phyloP scores from a whole-genome alignment of 2,113 vertebrate genomes.

The Alexandromys fortis region DNA sequence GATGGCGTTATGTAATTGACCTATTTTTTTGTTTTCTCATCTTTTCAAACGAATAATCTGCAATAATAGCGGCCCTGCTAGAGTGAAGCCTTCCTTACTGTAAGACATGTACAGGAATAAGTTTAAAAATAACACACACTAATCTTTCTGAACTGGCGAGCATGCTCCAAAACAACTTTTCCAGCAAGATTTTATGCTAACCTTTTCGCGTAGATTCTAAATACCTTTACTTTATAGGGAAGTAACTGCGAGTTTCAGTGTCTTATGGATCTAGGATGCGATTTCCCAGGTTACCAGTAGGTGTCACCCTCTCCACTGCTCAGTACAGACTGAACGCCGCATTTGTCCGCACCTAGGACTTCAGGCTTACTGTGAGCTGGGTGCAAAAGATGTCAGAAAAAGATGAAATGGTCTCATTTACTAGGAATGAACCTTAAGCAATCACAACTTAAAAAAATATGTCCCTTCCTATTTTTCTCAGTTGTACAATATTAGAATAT shows the following conservation, averaged over 20 bases:
- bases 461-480: background rate
- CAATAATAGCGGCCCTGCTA: background rate
- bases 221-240: background rate
- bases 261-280: slow-evolving; percentile 66
- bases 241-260: background rate
- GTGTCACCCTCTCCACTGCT: slow-evolving; percentile 55
- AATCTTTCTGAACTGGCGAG: background rate
- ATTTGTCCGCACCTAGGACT: background rate
- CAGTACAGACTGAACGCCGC: background rate
- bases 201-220: background rate
- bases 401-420: background rate
- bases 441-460: background rate
- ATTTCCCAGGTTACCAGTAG: slow-evolving; percentile 41
- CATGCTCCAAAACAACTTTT: background rate
- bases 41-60: slow-evolving; percentile 1
- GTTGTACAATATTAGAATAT: slow-evolving; percentile 13
- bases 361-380: background rate
- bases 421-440: background rate
- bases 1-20: background rate
- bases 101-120: background rate
- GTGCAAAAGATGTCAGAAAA: background rate
- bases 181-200: background rate
- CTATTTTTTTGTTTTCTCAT: background rate
- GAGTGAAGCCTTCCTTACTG: background rate
- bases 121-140: background rate